Base-by-base conservation (phyloP, 30 jellyfish, hydroid and myxozoan species). In the Pelagia noctiluca region DNA sequence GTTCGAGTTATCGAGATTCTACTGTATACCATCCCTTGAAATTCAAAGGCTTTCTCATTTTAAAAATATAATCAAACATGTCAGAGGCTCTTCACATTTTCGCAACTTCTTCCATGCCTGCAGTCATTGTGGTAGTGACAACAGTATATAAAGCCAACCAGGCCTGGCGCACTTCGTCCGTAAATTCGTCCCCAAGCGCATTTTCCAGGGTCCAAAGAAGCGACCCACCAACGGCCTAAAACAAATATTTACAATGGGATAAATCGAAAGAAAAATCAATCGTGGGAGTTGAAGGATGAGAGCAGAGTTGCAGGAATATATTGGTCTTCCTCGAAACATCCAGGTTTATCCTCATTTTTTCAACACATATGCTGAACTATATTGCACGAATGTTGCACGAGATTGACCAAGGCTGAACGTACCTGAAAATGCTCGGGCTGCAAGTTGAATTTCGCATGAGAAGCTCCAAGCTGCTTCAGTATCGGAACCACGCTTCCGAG, bases 151-250 rank as follows among this genome's bases (percentile, higher is more conserved):
- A 66, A 21, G 35, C 28, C 21, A 30, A 8, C 96, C 96, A 87
- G 3, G 89, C 89, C 26, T 38, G 42, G 25, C 64, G 42, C 1
- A 84, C 76, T 16, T 80, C 63, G 2, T 87, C 87, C 42, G 68
- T 78, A 25, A 87, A 35, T 0, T 75, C 70, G 21, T 50, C 38
- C 21, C 88, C 86, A 3, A 77, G 63, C 12, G 80, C 85, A n/a
- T 78, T 34, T 21, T 80, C 88, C 50, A 87, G 64, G 0, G 80
- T 52, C 83, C 84, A 78, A 25, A 87, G 13, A 0, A 87, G 68
- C 0, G 92, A 88, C 2, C 67, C 83, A 28, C 91, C 96, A 46
- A 87, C 88, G 28, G 96, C 96, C 96, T 87, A 69, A 24, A 7
- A 8, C 2, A 24, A 23, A 71, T 5, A 42, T 42, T 42, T 42